Conservation (phyloP, 2,888 invertebrate genomes). For the Lithophane socia region DNA sequence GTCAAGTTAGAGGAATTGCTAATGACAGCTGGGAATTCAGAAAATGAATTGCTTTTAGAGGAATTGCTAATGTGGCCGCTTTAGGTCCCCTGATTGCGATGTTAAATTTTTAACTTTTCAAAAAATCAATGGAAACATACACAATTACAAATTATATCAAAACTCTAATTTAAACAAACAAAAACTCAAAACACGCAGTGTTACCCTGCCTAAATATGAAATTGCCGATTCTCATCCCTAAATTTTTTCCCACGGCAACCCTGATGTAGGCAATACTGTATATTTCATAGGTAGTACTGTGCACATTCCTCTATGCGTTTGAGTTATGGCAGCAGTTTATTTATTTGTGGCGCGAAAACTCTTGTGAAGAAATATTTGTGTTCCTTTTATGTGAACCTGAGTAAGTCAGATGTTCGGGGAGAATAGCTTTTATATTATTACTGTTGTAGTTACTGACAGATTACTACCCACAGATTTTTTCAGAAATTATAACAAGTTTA, state of each 20-base stretch:
- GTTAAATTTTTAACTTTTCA: too few relatives aligned
- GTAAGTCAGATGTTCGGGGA: constrained; percentile 32
- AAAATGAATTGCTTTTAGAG: too few relatives aligned
- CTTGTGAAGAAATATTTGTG: constrained; percentile 55
- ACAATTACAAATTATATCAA: not conserved
- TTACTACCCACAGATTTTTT: not conserved
- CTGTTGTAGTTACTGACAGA: not conserved
- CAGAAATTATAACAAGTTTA: not conserved
- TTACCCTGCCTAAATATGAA: constrained; percentile 35
- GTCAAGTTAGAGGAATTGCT: too few relatives aligned
- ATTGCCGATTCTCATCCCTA: not conserved
- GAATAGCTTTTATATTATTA: constrained; percentile 14
- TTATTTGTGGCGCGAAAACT: constrained; percentile 56
- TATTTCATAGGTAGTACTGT: constrained; percentile 50
- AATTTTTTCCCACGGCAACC: constrained; percentile 45
- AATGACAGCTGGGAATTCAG: too few relatives aligned
- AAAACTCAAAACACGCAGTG: not conserved
- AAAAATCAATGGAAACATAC: not conserved
- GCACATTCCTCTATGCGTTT: constrained; percentile 45
- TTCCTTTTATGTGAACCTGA: constrained; percentile 48
- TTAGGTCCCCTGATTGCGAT: not conserved
- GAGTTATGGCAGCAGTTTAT: constrained; percentile 62
- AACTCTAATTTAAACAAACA: not conserved
- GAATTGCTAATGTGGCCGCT: too few relatives aligned
- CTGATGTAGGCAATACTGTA: constrained; percentile 39